Conservation (phyloP, 2,797 vertebrate species). For the Lemur catta region DNA sequence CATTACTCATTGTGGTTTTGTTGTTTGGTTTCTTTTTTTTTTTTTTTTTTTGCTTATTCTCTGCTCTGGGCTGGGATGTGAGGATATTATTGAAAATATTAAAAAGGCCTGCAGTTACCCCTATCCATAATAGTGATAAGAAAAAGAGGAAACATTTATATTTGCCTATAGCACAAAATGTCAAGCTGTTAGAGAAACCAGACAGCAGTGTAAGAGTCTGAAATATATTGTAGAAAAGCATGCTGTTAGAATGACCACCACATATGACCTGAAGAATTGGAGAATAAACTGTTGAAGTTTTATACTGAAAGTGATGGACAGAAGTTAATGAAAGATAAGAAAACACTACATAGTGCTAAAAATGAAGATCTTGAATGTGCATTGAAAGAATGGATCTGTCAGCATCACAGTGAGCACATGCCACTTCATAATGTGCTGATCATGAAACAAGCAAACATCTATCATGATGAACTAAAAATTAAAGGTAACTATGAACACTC, state of each 20-base stretch:
- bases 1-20: not conserved
- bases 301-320: not conserved
- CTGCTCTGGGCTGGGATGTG: not conserved
- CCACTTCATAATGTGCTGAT: not conserved
- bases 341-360: not conserved
- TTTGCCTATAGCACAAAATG: not conserved
- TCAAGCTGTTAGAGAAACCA: not conserved
- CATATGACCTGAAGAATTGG: not conserved
- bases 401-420: not conserved
- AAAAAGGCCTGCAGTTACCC: not conserved
- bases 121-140: not conserved
- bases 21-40: no score
- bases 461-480: not conserved
- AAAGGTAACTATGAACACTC: not conserved
- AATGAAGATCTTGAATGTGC: not conserved
- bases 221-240: not conserved
- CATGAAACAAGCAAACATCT: not conserved
- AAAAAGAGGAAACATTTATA: not conserved
- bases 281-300: not conserved
- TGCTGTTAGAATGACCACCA: not conserved
- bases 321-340: not conserved
- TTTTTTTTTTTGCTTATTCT: not conserved
- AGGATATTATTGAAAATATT: not conserved
- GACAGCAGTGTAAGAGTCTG: not conserved
- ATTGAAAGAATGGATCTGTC: not conserved